A percentile compares a stretch with the other conserved stretches of the same genome.
Conservation (phyloP, 2,113 vertebrate species). For the Alouatta palliata region DNA sequence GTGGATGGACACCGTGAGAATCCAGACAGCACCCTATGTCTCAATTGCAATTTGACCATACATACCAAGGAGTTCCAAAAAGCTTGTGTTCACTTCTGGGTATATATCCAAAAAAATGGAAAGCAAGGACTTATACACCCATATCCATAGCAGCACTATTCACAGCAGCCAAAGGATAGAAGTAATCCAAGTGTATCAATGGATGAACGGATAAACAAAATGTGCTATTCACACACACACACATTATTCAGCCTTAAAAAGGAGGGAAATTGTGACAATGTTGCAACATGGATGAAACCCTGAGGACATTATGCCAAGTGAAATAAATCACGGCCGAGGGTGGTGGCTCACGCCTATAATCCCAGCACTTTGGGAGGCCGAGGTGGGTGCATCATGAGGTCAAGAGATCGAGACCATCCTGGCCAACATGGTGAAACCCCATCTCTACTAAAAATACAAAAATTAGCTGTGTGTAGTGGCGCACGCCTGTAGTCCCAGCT, state of each 20-base stretch:
- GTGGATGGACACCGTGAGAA: fast-evolving
- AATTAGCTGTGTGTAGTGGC: too few relatives aligned
- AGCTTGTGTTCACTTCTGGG: background rate
- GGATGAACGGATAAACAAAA: too few relatives aligned
- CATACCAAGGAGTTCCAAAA: background rate
- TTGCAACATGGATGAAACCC: too few relatives aligned
- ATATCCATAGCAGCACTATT: background rate
- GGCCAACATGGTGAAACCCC: too few relatives aligned
- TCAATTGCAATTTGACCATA: background rate
- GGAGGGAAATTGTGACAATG: background rate
- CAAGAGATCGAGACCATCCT: too few relatives aligned
- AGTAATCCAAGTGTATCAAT: fast-evolving
- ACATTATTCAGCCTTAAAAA: background rate
- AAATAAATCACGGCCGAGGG: background rate
- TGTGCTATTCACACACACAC: background rate
- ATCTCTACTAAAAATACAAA: too few relatives aligned
- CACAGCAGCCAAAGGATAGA: background rate
- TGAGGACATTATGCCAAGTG: background rate
- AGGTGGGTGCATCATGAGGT: too few relatives aligned
- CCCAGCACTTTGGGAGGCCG: too few relatives aligned
- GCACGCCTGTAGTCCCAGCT: too few relatives aligned
- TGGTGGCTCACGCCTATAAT: too few relatives aligned
- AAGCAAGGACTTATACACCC: background rate
- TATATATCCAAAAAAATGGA: background rate
- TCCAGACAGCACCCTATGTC: fast-evolving